A percentile compares a stretch with the other conserved stretches of the same genome.
These are phyloP conservation scores for Ochropleura leucogaster DNA, from an alignment of 2,888 invertebrate species.

Conservation along the genomic window DNA sequence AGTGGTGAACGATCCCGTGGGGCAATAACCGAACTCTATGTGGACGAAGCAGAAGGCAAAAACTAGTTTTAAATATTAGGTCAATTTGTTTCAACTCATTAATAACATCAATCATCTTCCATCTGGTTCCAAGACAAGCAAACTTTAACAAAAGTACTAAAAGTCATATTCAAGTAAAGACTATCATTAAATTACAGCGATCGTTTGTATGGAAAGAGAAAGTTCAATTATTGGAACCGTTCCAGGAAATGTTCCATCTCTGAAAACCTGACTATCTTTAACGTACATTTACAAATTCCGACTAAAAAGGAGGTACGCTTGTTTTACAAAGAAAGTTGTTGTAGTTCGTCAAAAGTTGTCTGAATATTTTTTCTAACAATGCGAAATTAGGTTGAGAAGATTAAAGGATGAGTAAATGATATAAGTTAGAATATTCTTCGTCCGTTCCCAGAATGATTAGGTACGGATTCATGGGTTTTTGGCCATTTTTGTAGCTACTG, in stretches of 20 bases:
- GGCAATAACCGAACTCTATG: too few species aligned
- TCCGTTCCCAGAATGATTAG: background rate
- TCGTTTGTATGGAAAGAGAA: background rate
- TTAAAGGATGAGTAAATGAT: background rate
- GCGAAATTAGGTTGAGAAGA: background rate
- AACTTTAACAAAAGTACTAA: constrained; percentile 12
- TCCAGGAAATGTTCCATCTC: background rate
- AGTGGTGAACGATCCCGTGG: too few species aligned
- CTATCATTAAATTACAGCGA: constrained; percentile 15
- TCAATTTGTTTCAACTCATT: constrained; percentile 1
- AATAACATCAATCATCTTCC: constrained; percentile 8
- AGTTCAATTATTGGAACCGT: background rate
- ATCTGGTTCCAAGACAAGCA: background rate
- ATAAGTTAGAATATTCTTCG: background rate
- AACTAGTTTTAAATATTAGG: background rate
- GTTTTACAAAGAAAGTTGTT: background rate
- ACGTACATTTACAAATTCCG: background rate
- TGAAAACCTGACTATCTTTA: background rate
- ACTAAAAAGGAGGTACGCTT: background rate
- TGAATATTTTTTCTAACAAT: background rate
- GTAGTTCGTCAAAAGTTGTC: background rate
- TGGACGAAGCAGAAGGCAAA: too few species aligned
- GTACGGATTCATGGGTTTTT: background rate
- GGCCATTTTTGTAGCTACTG: background rate
- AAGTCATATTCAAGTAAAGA: constrained; percentile 16